Base-by-base conservation (phyloP, 2,888 invertebrate genomes). In the Ichneumoninae sp. region DNA sequence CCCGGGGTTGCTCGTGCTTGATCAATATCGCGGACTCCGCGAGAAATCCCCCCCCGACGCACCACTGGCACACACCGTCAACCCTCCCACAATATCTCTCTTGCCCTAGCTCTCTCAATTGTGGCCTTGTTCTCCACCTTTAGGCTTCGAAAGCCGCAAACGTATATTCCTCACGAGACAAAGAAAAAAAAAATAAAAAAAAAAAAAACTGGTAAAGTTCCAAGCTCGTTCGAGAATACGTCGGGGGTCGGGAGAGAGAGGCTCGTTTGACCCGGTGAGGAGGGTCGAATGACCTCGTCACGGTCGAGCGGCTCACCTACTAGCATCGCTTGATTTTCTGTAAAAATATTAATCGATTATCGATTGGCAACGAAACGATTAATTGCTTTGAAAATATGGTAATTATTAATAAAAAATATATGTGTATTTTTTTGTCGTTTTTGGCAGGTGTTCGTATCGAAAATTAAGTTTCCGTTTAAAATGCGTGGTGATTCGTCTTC, bases 231-330 rank as follows among this genome's bases (percentile, higher is more conserved):
- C 22, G 57, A 22, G 19, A 26, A 22, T 22, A 57, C 10, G 22
- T 2, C 3, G 72, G 70, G 79, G 79, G 70, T 81, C 62, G 52
- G 69, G 7, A 54, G 54, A 19, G 52, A 19, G 66, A 54, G 82
- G 74, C 81, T 78, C 78, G 72, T 85, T 79, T 80, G 74, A 83
- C 76, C 75, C 71, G 74, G 60, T 66, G 83, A 84, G 78, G 80
- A 19, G 65, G 50, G 68, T 50, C 77, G 74, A 77, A 83, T 78
- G 74, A 77, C 81, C 70, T 71, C 70, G 70, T 82, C 76, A 84
- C 80, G 84, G 30, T 81, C 75, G 75, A 80, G 47, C 65, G 66
- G 65, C n/a, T 44, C 47, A 52, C n/a, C 36, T 16, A 26, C 44
- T 19, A 19, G 30, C 1, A 71, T 60, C 68, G 33, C 66, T 68